Conservation (phyloP, 2,113 vertebrate species). For the Aspidoscelis tigris region DNA sequence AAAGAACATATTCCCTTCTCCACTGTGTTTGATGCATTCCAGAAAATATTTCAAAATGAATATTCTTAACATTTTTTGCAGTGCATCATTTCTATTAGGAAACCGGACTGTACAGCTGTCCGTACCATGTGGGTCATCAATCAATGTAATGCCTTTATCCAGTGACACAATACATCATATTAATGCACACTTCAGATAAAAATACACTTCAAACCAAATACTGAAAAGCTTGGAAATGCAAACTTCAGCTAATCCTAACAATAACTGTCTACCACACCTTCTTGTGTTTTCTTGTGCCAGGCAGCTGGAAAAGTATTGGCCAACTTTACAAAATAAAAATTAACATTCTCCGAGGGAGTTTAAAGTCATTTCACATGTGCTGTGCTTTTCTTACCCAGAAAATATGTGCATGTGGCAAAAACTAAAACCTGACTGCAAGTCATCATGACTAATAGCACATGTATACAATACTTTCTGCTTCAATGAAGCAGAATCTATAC, state of each 20-base stretch:
- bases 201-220: constrained; percentile 1
- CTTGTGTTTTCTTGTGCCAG: background rate
- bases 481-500: background rate
- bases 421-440: background rate
- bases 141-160: constrained; percentile 1
- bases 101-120: background rate
- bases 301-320: background rate
- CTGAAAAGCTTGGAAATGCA: background rate
- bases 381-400: background rate
- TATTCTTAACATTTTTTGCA: background rate
- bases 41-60: background rate
- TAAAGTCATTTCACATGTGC: background rate
- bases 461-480: background rate
- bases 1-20: background rate
- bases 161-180: background rate
- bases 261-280: background rate
- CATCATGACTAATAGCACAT: background rate
- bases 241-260: constrained; percentile 15
- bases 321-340: background rate
- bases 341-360: background rate
- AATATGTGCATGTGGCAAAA: background rate
- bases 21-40: background rate
- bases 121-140: background rate
- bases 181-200: background rate
- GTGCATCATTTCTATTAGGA: background rate